Conservation (phyloP, 2,888 invertebrate species). For the Sinhomidia bicolor region DNA sequence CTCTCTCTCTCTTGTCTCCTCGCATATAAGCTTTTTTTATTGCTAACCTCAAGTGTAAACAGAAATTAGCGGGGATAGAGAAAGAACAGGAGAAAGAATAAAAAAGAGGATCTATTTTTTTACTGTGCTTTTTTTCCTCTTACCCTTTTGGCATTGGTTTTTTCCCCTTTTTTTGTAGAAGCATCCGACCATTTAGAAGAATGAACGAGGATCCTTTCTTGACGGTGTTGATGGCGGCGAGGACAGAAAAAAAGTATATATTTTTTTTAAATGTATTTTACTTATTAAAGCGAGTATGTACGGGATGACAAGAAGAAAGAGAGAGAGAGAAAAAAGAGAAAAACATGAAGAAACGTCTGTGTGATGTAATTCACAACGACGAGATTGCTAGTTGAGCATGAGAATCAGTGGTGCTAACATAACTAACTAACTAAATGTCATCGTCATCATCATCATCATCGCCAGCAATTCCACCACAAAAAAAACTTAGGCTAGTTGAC, state of each 20-base stretch:
- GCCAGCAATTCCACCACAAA: too few species aligned
- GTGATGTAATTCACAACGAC: conserved; percentile 8
- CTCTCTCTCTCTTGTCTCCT: too few species aligned
- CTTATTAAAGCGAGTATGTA: conserved; percentile 16
- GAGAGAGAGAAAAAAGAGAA: too few species aligned
- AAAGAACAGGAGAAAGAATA: neutral
- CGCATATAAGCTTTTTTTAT: conserved; percentile 30
- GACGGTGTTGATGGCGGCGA: neutral
- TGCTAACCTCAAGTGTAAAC: conserved; percentile 69
- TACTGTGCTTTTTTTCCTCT: neutral
- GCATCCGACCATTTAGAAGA: neutral
- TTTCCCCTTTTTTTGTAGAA: neutral
- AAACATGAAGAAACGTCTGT: neutral
- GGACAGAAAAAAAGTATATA: too few species aligned
- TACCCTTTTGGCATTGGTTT: conserved; percentile 1
- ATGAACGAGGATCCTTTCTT: neutral
- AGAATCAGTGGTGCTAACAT: too few species aligned
- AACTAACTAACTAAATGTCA: neutral
- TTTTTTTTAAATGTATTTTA: conserved; percentile 26
- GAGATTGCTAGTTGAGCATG: neutral
- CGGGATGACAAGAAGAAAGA: too few species aligned
- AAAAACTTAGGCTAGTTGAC: neutral
- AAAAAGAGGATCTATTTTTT: neutral
- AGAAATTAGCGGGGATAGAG: conserved; percentile 58
- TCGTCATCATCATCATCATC: neutral